Conservation (phyloP, 2,888 invertebrate species). For the Cepaea hortensis region DNA sequence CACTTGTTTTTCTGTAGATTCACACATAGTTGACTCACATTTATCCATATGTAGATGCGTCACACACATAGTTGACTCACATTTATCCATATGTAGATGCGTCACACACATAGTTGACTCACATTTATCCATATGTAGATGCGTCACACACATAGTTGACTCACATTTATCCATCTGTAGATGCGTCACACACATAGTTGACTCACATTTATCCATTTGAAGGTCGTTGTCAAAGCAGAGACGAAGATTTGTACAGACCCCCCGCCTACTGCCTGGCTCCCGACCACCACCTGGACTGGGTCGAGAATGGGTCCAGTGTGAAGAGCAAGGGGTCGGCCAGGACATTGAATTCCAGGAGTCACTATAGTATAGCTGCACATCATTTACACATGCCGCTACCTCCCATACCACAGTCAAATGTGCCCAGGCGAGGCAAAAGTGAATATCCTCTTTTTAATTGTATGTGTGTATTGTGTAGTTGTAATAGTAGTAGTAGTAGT, state of each 20-base stretch:
- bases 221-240: constrained; percentile 44
- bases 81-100: too few species aligned
- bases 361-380: constrained; percentile 46
- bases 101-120: too few species aligned
- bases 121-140: too few species aligned
- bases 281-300: constrained; percentile 39
- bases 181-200: too few species aligned
- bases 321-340: constrained; percentile 40
- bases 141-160: background rate
- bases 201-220: too few species aligned
- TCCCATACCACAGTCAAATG: constrained; percentile 36
- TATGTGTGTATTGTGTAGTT: too few species aligned
- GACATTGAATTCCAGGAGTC: constrained; percentile 41
- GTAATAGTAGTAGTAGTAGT: too few species aligned
- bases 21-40: background rate
- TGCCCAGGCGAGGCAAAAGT: constrained; percentile 31
- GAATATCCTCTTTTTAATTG: background rate
- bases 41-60: too few species aligned
- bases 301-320: constrained; percentile 24
- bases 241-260: constrained; percentile 45
- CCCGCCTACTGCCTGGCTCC: constrained; percentile 46
- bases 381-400: constrained; percentile 44
- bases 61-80: too few species aligned
- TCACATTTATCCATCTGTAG: too few species aligned
- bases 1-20: too few species aligned